Evolutionary conservation across 2,888 invertebrate genomes (phyloP), one percentile per base, ranked within the genome.

Genomic region (Trachelus troglodyta): DNA sequence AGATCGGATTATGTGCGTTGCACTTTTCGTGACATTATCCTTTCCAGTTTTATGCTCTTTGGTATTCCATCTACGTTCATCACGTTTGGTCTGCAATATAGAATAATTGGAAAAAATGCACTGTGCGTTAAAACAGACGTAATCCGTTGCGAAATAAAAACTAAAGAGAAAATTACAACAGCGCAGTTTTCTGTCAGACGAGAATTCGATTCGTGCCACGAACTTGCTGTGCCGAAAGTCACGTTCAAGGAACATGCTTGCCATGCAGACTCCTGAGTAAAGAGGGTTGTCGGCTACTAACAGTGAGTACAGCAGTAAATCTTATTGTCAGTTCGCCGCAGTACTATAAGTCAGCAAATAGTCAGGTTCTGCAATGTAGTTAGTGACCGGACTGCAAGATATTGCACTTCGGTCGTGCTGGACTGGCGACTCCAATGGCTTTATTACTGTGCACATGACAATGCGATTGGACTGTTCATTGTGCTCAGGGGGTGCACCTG

Each of bases 321-420:
- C 40, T 40, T 40, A 40, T 40, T 15, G 40, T 40, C 40, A 40
- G 40, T 40, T 30, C 30, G 31, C 56, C 35, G n/a, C 37, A 77
- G 75, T 77, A 78, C 75, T 76, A 73, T 75, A 73, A 78, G 78
- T 78, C 75, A 33, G 78, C 75, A 73, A 78, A 76, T 75, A 78
- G 78, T 78, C 78, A 73, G 78, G 71, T 75, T 34, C 6, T 31
- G 35, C 31, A 71, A 71, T 33, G 71, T 31, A 71, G 71, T 71
- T 71, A 71, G 71, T 11, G 30, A 12, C 31, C 30, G 4, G 33
- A 34, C 71, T 30, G 71, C 71, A 23, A 71, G 71, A 71, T 71
- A 71, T 71, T 71, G 71, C 71, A 71, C 30, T 33, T n/a, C n/a
- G 71, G 33, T 71, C 15, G n/a, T 30, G n/a, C 15, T 71, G 71